Evolutionary conservation across 2,888 invertebrate species (phyloP).

Genomic region (Epirrita christyi): DNA sequence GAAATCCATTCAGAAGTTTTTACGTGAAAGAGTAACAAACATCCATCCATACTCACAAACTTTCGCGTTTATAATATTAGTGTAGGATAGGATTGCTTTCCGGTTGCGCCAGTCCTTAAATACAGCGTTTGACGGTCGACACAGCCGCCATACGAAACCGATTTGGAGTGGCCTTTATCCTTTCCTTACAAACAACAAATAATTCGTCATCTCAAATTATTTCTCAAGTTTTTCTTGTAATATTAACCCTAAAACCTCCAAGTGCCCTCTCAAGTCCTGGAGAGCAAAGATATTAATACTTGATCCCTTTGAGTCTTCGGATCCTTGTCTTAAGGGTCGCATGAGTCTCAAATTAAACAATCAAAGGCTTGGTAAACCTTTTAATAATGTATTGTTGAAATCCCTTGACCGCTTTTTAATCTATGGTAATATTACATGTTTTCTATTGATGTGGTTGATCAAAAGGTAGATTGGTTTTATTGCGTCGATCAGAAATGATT

Average conservation of each 20-base stretch:
- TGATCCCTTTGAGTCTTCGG: slow-evolving; percentile 28
- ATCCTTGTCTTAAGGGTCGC: slow-evolving; percentile 13
- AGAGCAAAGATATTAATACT: slow-evolving; percentile 36
- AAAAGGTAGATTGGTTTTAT: too few relatives aligned
- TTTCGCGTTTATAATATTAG: too few relatives aligned
- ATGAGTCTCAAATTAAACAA: slow-evolving; percentile 20
- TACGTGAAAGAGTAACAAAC: too few relatives aligned
- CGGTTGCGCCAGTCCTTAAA: too few relatives aligned
- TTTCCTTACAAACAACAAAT: background rate
- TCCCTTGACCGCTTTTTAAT: slow-evolving; percentile 3
- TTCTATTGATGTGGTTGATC: too few relatives aligned
- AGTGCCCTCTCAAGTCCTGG: slow-evolving; percentile 19
- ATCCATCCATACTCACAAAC: too few relatives aligned
- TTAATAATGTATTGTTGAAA: slow-evolving; percentile 20
- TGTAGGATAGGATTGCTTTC: too few relatives aligned
- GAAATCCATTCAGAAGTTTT: too few relatives aligned
- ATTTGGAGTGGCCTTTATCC: background rate
- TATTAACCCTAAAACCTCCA: slow-evolving; percentile 7
- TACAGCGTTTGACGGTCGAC: too few relatives aligned
- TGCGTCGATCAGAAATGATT: background rate
- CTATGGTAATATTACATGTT: too few relatives aligned
- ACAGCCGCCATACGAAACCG: too few relatives aligned
- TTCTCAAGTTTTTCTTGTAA: slow-evolving; percentile 9
- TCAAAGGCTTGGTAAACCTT: slow-evolving; percentile 23
- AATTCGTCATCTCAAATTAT: background rate